Evolutionary conservation across 2,888 invertebrate genomes (phyloP).

Genomic region (Himalopsyche tibetana): DNA sequence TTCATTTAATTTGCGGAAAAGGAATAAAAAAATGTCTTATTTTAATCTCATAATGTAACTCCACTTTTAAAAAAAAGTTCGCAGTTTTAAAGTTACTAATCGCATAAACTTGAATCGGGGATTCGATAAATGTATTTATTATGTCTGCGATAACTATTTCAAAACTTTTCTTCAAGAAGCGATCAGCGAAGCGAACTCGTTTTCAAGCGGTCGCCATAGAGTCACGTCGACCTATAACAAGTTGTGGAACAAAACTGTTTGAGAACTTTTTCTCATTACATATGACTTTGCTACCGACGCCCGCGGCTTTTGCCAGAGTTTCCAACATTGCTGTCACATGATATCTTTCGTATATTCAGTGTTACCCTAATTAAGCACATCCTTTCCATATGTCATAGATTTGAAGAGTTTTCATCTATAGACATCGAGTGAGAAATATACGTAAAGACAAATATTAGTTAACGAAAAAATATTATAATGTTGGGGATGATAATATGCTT

Average conservation of each 20-base stretch:
- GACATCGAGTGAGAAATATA: too few relatives aligned
- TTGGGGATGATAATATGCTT: too few relatives aligned
- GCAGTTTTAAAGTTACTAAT: neutral
- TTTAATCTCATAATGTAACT: too few relatives aligned
- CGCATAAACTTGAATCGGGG: neutral
- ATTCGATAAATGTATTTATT: too few relatives aligned
- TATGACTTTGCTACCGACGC: slow-evolving; percentile 41
- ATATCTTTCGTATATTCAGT: neutral
- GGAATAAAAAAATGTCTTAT: too few relatives aligned
- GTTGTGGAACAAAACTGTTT: slow-evolving; percentile 59
- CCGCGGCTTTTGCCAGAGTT: neutral
- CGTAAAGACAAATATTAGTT: too few relatives aligned
- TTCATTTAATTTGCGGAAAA: too few relatives aligned
- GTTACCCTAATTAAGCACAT: neutral
- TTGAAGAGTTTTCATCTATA: too few relatives aligned
- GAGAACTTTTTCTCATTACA: slow-evolving; percentile 63
- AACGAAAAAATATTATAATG: too few relatives aligned
- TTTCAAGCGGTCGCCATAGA: slow-evolving; percentile 11
- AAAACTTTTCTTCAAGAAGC: neutral
- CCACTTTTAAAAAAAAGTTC: too few relatives aligned
- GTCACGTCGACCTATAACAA: slow-evolving; percentile 59
- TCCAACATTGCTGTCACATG: neutral
- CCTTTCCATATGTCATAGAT: neutral
- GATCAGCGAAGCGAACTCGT: neutral
- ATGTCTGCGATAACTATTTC: too few relatives aligned